A percentile compares a stretch with the other conserved stretches of the same genome.
phyloP scores from a whole-genome alignment of 1,140 invertebrate genomes.

The Drosophila dunni region DNA sequence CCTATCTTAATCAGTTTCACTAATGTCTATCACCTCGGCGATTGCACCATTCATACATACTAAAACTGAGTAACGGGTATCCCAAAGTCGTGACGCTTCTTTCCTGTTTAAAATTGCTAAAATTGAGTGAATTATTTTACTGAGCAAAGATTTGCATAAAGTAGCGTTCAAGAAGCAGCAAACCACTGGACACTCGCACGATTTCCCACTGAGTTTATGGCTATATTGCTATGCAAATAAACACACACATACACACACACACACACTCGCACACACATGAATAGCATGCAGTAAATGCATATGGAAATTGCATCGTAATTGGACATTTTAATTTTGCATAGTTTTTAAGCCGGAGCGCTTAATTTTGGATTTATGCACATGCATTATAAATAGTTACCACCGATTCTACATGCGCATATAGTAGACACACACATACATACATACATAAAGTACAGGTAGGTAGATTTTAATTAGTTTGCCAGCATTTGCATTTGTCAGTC shows the following conservation, averaged over 20 bases:
- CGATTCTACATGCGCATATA: constrained; percentile 26
- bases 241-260: background rate
- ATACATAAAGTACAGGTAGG: background rate
- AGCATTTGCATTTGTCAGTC: constrained; percentile 55
- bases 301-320: constrained; percentile 60
- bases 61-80: too few species aligned
- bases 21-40: too few species aligned
- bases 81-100: too few species aligned
- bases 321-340: constrained; percentile 67
- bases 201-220: constrained; percentile 11
- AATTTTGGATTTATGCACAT: constrained; percentile 72
- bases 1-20: too few species aligned
- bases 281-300: background rate
- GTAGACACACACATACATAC: background rate
- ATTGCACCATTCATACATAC: too few species aligned
- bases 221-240: constrained; percentile 1
- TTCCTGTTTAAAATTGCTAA: too few species aligned
- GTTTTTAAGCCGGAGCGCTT: constrained; percentile 69
- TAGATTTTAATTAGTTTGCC: constrained; percentile 65
- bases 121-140: too few species aligned
- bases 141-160: background rate
- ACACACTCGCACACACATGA: background rate
- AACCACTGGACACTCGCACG: background rate
- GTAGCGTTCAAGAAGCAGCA: background rate
- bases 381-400: constrained; percentile 63